Evolutionary conservation across 2,797 vertebrate genomes (phyloP), one percentile per base, ranked within the genome.

Genomic region (Microhierax caerulescens): DNA sequence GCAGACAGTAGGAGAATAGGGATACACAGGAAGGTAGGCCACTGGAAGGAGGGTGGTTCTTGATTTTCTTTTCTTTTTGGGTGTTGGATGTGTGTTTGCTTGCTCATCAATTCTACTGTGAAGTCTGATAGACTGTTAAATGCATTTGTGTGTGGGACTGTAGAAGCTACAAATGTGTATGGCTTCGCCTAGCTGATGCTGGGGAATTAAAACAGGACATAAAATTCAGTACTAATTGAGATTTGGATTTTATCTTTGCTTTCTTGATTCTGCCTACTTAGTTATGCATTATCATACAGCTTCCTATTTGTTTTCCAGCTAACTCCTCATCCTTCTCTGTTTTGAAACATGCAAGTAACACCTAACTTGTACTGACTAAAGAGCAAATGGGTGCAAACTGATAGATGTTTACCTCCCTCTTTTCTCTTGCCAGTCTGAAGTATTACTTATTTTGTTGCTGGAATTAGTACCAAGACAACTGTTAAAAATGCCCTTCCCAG

Each of bases 261-360:
- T 61, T 48, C 32, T 68, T 56, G 16, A 28, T 41, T 65, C 47
- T 53, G 15, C 23, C 28, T 34, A 0, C 30, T 54, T 60, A 48
- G 47, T 18, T n/a, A 56, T 2, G 7, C 2, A 1, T 57, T 45
- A 41, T n/a, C 3, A 1, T 43, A 16, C 18, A 30, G 36, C 28
- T 74, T 84, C 54, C 51, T 37, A 6, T 37, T 53, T 45, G 22
- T 77, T 92, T 88, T 39, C 36, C 54, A 48, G 53, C 14, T 57
- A 21, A 32, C 22, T 68, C 68, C 57, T 37, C 4, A 1, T 43
- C 32, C 28, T 48, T 68, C 17, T 60, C 13, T 37, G 41, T 21
- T 41, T 41, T 51, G 15, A 45, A 73, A 45, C 43, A 7, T 32
- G 2, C 12, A 28, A 48, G 36, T 28, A 39, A 32, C 15, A 48